These are phyloP conservation scores for Drosophila ohnishii DNA, from an alignment of 1,140 invertebrate species.

Conservation along the genomic window DNA sequence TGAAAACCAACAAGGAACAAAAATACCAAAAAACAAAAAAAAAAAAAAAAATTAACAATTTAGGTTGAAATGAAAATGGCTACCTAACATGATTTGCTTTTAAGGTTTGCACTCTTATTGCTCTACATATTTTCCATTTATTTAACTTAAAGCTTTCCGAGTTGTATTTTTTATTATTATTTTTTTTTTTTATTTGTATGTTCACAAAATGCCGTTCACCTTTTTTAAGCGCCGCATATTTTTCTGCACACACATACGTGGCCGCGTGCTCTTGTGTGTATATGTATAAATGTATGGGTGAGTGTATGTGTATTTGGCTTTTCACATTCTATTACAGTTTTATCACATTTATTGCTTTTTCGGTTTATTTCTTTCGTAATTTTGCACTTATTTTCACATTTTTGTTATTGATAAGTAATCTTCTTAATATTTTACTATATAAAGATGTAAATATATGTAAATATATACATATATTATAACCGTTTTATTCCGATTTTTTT, in stretches of 20 bases:
- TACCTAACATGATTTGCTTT: constrained; percentile 27
- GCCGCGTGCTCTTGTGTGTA: constrained; percentile 32
- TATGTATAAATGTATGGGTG: constrained; percentile 17
- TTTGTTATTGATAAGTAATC: constrained; percentile 24
- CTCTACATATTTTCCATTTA: not conserved
- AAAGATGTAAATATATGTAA: constrained; percentile 20
- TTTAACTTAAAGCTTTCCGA: constrained; percentile 17
- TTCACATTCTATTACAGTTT: constrained; percentile 78
- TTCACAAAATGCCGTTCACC: constrained; percentile 78
- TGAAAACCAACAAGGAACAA: constrained; percentile 49
- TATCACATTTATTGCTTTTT: constrained; percentile 71
- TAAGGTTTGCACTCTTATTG: not conserved
- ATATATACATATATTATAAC: constrained; percentile 41
- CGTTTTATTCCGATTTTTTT: constrained; percentile 48
- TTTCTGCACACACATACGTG: constrained; percentile 80
- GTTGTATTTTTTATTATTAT: constrained; percentile 31
- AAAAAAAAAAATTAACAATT: constrained; percentile 59
- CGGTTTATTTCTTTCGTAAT: constrained; percentile 12
- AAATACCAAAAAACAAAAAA: constrained; percentile 13
- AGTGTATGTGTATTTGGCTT: constrained; percentile 59
- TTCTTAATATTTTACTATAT: constrained; percentile 24
- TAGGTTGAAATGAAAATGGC: constrained; percentile 63
- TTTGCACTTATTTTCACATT: constrained; percentile 46
- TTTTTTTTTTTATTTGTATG: constrained; percentile 26
- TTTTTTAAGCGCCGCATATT: constrained; percentile 81